phyloP scores from a whole-genome alignment of 2,888 invertebrate genomes.

The Metacarcinus magister region DNA sequence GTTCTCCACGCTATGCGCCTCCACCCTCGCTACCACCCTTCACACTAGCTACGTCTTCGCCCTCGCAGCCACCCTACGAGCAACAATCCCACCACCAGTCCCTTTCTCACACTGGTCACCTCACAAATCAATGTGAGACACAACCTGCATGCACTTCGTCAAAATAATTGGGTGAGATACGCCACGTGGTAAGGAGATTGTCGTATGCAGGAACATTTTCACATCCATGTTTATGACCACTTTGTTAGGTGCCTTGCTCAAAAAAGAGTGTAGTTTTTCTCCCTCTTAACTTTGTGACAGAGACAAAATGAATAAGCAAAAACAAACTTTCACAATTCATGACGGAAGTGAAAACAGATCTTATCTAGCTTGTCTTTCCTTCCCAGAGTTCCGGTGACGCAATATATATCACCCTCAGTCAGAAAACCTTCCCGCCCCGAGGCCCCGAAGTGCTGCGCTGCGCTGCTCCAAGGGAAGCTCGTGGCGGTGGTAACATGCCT shows the following conservation, averaged over 20 bases:
- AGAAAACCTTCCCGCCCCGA: background rate
- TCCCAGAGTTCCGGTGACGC: background rate
- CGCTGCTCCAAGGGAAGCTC: background rate
- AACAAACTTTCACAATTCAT: slow-evolving; percentile 3
- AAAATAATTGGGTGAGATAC: background rate
- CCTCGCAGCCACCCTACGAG: background rate
- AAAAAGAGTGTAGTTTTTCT: background rate
- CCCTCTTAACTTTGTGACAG: background rate
- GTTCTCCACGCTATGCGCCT: background rate
- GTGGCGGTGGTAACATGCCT: background rate
- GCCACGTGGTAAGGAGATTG: background rate
- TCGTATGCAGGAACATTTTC: background rate
- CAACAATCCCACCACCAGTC: background rate
- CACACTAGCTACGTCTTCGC: background rate
- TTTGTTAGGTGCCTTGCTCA: background rate
- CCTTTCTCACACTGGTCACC: background rate
- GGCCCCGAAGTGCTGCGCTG: background rate
- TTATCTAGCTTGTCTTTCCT: slow-evolving; percentile 17
- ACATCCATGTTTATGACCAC: background rate
- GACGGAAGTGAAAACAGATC: slow-evolving; percentile 30
- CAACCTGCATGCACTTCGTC: background rate
- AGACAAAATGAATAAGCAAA: slow-evolving; percentile 10
- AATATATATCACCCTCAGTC: background rate
- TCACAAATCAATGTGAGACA: background rate
- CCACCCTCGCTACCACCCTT: background rate